Conservation (phyloP, 1,140 invertebrate species). For the Trigoniulus corallinus region DNA sequence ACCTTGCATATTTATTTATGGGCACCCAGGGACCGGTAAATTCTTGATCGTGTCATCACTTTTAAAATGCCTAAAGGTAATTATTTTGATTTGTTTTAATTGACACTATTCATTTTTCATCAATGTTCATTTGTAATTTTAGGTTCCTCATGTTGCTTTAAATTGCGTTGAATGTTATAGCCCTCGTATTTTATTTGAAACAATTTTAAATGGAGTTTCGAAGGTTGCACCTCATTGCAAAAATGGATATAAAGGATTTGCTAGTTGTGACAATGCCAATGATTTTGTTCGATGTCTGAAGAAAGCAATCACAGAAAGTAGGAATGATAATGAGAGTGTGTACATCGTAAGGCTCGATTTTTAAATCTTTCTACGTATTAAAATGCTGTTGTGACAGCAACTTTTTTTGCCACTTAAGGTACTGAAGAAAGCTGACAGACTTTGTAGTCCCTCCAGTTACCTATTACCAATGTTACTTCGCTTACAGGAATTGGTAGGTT, state of each 20-base stretch:
- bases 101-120: too few relatives aligned
- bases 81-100: not conserved
- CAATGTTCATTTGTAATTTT: too few relatives aligned
- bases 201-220: conserved; percentile 44
- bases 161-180: conserved; percentile 67
- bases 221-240: conserved; percentile 4
- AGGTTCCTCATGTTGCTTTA: conserved; percentile 41
- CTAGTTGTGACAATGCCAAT: conserved; percentile 50
- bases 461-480: conserved; percentile 49
- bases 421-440: conserved; percentile 58
- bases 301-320: not conserved
- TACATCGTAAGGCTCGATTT: conserved; percentile 22
- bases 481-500: conserved; percentile 46
- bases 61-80: not conserved
- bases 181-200: conserved; percentile 54
- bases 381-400: not conserved
- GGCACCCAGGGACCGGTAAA: too few relatives aligned
- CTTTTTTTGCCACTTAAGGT: conserved; percentile 25
- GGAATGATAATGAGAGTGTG: conserved; percentile 17
- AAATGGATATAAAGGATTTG: conserved; percentile 21
- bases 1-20: too few relatives aligned
- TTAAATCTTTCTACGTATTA: not conserved
- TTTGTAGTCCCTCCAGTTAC: conserved; percentile 50
- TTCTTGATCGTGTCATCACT: too few relatives aligned
- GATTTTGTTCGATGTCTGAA: conserved; percentile 45